phyloP scores from a whole-genome alignment of 2,113 vertebrate genomes.

The Cettia cetti region DNA sequence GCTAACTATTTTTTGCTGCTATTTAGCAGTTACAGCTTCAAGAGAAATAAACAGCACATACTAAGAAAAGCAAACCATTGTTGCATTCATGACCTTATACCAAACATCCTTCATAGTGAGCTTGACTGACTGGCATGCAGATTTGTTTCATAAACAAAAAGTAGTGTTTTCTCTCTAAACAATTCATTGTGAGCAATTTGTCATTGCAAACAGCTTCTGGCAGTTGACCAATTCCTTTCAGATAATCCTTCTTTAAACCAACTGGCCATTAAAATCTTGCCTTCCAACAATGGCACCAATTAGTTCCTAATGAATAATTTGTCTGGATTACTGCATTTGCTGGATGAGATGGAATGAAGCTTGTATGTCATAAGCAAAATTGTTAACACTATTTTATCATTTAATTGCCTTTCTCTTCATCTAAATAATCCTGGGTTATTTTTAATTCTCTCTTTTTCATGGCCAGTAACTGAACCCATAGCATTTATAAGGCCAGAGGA shows the following conservation, averaged over 20 bases:
- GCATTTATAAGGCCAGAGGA: neutral
- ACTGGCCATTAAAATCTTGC: conserved; percentile 65
- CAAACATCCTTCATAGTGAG: conserved; percentile 16
- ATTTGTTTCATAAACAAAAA: conserved; percentile 70
- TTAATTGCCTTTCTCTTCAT: conserved; percentile 31
- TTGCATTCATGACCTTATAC: conserved; percentile 17
- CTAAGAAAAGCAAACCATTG: conserved; percentile 13
- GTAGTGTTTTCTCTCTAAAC: conserved; percentile 71
- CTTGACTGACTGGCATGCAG: conserved; percentile 39
- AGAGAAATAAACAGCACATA: conserved; percentile 3
- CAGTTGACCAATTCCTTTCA: conserved; percentile 65
- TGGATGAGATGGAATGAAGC: conserved; percentile 36
- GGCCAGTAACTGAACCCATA: neutral
- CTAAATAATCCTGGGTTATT: neutral
- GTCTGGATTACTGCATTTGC: conserved; percentile 55
- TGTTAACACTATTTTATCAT: conserved; percentile 34
- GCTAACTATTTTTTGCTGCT: neutral
- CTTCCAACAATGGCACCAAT: conserved; percentile 48
- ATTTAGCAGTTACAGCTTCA: neutral
- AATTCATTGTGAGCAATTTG: conserved; percentile 66
- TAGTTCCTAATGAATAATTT: conserved; percentile 64
- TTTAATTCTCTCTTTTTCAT: neutral
- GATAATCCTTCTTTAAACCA: conserved; percentile 65
- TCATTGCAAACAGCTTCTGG: conserved; percentile 67
- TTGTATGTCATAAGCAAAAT: conserved; percentile 38